Evolutionary conservation across 2,888 invertebrate genomes (phyloP).

Genomic region (Leptinotarsa tumamoca): DNA sequence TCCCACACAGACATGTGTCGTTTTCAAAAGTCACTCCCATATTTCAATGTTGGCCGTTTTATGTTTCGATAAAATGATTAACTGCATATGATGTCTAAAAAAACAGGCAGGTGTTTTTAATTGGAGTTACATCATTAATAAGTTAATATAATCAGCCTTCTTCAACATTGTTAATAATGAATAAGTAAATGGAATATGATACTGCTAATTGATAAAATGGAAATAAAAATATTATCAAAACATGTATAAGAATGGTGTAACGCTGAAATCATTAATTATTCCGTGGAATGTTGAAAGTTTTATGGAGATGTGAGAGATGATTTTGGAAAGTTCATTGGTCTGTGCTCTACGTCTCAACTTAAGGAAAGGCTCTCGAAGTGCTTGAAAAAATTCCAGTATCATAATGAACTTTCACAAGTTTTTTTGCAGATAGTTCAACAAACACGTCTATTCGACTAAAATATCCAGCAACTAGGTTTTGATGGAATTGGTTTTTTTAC

Average conservation of each 20-base stretch:
- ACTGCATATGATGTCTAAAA: constrained; percentile 32
- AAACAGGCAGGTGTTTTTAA: constrained; percentile 41
- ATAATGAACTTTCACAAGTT: no score
- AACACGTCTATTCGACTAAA: no score
- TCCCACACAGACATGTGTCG: background rate
- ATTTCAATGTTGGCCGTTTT: constrained; percentile 33
- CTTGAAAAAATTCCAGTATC: background rate
- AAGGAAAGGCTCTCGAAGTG: background rate
- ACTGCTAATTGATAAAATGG: constrained; percentile 29
- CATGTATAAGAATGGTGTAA: background rate
- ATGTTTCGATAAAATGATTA: constrained; percentile 31
- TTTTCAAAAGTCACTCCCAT: constrained; percentile 10
- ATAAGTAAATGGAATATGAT: constrained; percentile 25
- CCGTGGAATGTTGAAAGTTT: background rate
- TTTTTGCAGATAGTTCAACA: no score
- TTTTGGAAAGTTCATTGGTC: background rate
- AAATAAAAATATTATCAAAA: constrained; percentile 1
- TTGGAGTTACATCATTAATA: constrained; percentile 39
- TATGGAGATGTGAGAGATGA: background rate
- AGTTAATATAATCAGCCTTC: constrained; percentile 33
- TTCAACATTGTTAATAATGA: constrained; percentile 26
- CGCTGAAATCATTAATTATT: constrained; percentile 1
- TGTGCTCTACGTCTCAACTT: background rate
- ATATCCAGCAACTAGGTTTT: no score
- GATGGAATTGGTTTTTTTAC: no score